Conservation (phyloP, 1,140 invertebrate genomes). For the Drosophila arawakana region DNA sequence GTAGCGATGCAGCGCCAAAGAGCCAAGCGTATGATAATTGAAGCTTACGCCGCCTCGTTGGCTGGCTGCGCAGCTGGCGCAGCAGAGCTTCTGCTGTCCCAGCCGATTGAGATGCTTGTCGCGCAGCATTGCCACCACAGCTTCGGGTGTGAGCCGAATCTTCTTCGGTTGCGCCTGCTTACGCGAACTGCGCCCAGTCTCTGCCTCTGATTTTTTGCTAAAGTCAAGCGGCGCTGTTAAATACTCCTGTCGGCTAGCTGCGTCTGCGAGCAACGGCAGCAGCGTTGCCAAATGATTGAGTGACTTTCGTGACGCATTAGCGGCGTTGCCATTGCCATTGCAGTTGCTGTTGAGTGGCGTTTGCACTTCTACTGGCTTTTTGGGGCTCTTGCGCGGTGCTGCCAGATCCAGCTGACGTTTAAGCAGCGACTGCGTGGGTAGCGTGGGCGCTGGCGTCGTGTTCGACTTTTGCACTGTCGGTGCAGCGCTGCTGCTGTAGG, state of each 20-base stretch:
- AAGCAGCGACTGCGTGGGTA: constrained; percentile 54
- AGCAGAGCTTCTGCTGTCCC: constrained; percentile 68
- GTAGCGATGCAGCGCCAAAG: constrained; percentile 84
- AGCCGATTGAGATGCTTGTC: constrained; percentile 81
- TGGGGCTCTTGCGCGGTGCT: constrained; percentile 67
- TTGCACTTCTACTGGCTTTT: constrained; percentile 45
- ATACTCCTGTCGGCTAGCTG: constrained; percentile 78
- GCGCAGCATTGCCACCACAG: constrained; percentile 66
- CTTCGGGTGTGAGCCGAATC: constrained; percentile 74
- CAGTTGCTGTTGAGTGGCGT: not conserved
- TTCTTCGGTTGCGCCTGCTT: constrained; percentile 84
- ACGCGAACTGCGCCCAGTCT: constrained; percentile 67
- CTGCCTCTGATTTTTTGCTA: constrained; percentile 69
- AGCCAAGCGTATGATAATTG: constrained; percentile 85
- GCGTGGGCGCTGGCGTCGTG: constrained; percentile 24
- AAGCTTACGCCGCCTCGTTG: constrained; percentile 65
- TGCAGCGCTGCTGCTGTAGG: constrained; percentile 18
- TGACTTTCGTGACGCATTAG: constrained; percentile 60
- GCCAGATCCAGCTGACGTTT: constrained; percentile 74
- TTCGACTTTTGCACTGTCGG: not conserved
- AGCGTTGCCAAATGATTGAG: constrained; percentile 75
- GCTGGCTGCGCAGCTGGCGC: constrained; percentile 44
- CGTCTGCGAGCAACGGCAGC: constrained; percentile 75
- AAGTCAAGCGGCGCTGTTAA: constrained; percentile 75
- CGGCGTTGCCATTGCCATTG: constrained; percentile 16